A percentile compares a stretch with the other conserved stretches of the same genome.
Conservation (phyloP, 2,113 vertebrate genomes). For the Neogale vison region DNA sequence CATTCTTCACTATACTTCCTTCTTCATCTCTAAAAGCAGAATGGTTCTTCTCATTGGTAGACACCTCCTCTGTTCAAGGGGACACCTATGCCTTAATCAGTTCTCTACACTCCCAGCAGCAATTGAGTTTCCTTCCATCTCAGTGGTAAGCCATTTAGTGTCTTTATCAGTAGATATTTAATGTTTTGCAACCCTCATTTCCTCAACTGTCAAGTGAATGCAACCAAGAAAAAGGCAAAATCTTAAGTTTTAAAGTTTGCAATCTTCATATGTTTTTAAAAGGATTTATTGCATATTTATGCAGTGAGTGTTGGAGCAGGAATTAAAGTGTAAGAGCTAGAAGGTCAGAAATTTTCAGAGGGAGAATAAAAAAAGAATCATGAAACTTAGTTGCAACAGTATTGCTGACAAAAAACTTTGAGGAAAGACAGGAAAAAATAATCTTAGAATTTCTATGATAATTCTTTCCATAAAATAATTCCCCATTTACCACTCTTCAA, state of each 20-base stretch:
- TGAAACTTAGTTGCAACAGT: neutral
- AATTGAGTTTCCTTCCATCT: neutral
- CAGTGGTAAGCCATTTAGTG: neutral
- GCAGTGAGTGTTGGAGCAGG: neutral
- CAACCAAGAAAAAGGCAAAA: neutral
- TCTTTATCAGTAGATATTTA: neutral
- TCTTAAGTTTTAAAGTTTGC: constrained; percentile 36
- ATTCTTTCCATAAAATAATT: neutral
- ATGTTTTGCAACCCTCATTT: constrained; percentile 26
- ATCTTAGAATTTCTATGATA: neutral
- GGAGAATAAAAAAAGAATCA: neutral
- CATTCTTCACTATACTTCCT: neutral
- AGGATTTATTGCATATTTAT: constrained; percentile 29
- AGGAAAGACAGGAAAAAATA: neutral
- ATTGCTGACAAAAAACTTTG: neutral
- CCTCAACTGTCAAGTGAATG: constrained; percentile 3
- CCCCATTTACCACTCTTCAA: neutral
- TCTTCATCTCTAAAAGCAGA: constrained; percentile 2
- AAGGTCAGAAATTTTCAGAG: neutral
- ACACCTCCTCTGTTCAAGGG: neutral
- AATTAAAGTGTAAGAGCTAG: neutral
- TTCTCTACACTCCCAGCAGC: neutral
- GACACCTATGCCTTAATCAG: neutral
- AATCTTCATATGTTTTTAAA: constrained; percentile 12
- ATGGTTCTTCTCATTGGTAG: neutral